Conservation (phyloP, 2,888 invertebrate species). For the Agrotis ipsilon region DNA sequence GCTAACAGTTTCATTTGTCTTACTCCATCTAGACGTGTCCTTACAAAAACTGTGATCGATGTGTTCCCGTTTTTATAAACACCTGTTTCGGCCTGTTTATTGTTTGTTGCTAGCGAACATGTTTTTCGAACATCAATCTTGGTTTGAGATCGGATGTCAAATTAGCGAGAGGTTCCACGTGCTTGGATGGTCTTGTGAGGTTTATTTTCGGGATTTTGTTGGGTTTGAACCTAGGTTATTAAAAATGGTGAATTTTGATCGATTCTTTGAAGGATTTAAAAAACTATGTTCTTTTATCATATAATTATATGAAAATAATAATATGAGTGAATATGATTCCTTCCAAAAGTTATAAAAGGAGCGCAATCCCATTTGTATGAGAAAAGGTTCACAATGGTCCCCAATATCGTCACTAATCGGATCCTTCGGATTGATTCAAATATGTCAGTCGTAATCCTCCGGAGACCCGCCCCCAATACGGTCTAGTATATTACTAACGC, state of each 20-base stretch:
- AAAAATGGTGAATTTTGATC: not conserved
- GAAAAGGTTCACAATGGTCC: constrained; percentile 58
- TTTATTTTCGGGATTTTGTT: constrained; percentile 18
- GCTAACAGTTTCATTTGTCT: constrained; percentile 80
- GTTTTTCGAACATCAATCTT: constrained; percentile 69
- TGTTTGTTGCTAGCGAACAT: constrained; percentile 62
- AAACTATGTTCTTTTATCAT: too few species aligned
- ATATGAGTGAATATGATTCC: not conserved
- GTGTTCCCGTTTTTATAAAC: constrained; percentile 73
- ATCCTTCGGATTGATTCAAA: constrained; percentile 70
- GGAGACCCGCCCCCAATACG: constrained; percentile 34
- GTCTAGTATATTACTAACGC: constrained; percentile 38
- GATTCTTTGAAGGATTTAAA: too few species aligned
- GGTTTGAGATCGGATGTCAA: constrained; percentile 52
- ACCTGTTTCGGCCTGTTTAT: constrained; percentile 77
- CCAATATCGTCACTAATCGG: constrained; percentile 64
- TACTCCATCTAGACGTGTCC: constrained; percentile 66
- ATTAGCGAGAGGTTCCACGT: constrained; percentile 30
- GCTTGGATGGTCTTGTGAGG: constrained; percentile 16
- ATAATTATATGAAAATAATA: too few species aligned
- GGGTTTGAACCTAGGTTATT: not conserved
- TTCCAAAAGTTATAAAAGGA: constrained; percentile 23
- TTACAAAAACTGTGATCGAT: constrained; percentile 84
- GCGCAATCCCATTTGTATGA: constrained; percentile 52
- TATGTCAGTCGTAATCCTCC: constrained; percentile 65